Base-by-base conservation (phyloP, 2,888 invertebrate genomes). In the Allophyes oxyacanthae region DNA sequence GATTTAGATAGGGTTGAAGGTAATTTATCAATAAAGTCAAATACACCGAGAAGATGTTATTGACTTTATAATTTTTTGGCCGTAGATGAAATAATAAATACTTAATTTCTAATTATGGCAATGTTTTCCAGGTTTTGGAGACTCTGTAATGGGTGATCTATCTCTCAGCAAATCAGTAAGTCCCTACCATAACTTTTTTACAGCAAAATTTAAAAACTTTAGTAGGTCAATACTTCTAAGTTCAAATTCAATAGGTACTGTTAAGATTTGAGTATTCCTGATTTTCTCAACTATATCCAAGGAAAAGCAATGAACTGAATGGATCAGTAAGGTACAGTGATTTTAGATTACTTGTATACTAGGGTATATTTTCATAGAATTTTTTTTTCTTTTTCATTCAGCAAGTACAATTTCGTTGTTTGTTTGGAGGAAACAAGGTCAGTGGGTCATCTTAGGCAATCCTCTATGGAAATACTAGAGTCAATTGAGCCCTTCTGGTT, bases 1-100 rank as follows among this genome's bases (percentile, higher is more conserved):
- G 93, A 94, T 72, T 76, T 94, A 56, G 92, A 93, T 37, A 76
- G 78, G 65, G 67, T 92, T 33, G 89, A 90, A 86, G 92, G 93
- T 94, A 84, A 58, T 46, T 51, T 8, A 36, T 33, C 34, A 20
- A 48, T 10, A 1, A 42, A 14, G 2, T 0, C 9, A 7, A 34
- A 34, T 20, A 33, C 9, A 28, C 28, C 10, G 28, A 42, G 13
- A 32, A 30, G 30, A 28, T 6, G 5, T 7, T 11, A 36, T 28
- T 8, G 20, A 1, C 14, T 26, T 8, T 6, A 1, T 4, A 13
- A 1, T 43, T 11, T n/a, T 11, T 49, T 3, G 14, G 20, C 20
- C 11, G 5, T 7, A 10, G 28, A 10, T 38, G 3, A 42, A n/a
- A 11, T n/a, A 15, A 7, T 28, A 20, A 0, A 3, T 1, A 41